Evolutionary conservation across 2,888 invertebrate genomes (phyloP).

Genomic region (Dynastes maya): DNA sequence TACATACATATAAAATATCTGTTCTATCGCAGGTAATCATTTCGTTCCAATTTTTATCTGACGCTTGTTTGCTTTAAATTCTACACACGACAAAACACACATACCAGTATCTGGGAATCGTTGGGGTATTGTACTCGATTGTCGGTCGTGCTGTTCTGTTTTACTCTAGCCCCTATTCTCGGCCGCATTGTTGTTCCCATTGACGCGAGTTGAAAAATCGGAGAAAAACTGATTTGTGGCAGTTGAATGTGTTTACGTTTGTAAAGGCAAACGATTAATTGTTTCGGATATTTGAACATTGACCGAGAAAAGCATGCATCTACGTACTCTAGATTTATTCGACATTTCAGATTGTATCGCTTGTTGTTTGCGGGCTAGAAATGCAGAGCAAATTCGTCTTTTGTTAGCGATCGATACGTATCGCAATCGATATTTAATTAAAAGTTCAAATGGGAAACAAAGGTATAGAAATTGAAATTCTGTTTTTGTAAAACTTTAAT

Average conservation of each 20-base stretch:
- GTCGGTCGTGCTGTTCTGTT: not conserved
- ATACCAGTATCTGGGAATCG: too few relatives aligned
- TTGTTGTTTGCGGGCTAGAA: not conserved
- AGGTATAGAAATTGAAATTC: too few relatives aligned
- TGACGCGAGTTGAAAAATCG: conserved; percentile 13
- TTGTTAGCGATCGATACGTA: not conserved
- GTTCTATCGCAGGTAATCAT: not conserved
- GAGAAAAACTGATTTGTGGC: conserved; percentile 34
- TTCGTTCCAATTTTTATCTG: not conserved
- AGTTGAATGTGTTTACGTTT: conserved; percentile 24
- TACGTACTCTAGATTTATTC: conserved; percentile 10
- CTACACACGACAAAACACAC: too few relatives aligned
- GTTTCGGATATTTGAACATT: conserved; percentile 20
- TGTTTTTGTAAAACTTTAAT: too few relatives aligned
- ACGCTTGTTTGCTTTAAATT: not conserved
- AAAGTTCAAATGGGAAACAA: too few relatives aligned
- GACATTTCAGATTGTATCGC: too few relatives aligned
- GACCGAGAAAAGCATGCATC: conserved; percentile 5
- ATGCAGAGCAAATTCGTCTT: not conserved
- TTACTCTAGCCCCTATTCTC: not conserved
- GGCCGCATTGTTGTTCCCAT: conserved; percentile 9
- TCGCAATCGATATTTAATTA: too few relatives aligned
- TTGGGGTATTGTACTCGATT: not conserved
- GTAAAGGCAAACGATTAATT: conserved; percentile 15
- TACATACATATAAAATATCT: too few relatives aligned